Evolutionary conservation across 2,888 invertebrate genomes (phyloP).

Genomic region (Cephus spinipes): DNA sequence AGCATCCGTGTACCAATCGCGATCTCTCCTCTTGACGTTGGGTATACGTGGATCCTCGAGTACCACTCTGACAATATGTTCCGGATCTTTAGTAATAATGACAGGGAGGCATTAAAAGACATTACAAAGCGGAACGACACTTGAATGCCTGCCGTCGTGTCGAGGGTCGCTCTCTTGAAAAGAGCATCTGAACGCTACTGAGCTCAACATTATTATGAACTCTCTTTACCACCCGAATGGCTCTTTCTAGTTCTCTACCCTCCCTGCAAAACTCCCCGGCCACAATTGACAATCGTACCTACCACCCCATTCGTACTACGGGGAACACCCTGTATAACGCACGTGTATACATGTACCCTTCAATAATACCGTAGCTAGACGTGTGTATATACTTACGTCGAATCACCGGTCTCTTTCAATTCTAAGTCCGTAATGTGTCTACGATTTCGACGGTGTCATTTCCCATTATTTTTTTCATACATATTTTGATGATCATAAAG

Average conservation of each 20-base stretch:
- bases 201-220: constrained; percentile 58
- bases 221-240: constrained; percentile 46
- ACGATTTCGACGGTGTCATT: constrained; percentile 25
- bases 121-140: constrained; percentile 61
- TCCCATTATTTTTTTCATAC: background rate
- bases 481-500: background rate
- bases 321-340: constrained; percentile 1
- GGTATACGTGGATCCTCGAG: constrained; percentile 17
- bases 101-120: constrained; percentile 59
- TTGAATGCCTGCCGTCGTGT: constrained; percentile 55
- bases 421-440: constrained; percentile 34
- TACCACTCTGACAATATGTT: constrained; percentile 57
- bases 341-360: background rate
- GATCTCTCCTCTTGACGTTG: background rate
- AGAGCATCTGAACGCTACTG: constrained; percentile 55
- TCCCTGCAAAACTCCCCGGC: constrained; percentile 4
- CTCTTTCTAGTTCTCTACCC: constrained; percentile 10
- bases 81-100: constrained; percentile 59
- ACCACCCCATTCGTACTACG: constrained; percentile 5
- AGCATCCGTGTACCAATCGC: background rate
- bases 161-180: constrained; percentile 56
- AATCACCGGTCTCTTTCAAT: constrained; percentile 25
- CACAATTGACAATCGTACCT: constrained; percentile 11
- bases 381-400: constrained; percentile 24
- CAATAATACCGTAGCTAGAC: background rate